Conservation (phyloP, 2,888 invertebrate species). For the Drosophila glabriapex region DNA sequence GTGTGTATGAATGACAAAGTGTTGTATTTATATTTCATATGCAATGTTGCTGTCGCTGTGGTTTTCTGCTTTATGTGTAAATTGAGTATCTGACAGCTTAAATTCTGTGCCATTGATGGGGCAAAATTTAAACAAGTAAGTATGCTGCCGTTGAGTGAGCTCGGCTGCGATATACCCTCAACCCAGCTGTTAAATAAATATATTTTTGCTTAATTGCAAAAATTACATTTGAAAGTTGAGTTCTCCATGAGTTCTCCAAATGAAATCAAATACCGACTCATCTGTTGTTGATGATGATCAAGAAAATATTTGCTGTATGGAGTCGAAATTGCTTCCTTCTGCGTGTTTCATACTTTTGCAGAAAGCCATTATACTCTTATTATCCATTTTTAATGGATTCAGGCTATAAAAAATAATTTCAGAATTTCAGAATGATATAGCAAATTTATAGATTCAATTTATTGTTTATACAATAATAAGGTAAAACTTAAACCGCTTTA, state of each 20-base stretch:
- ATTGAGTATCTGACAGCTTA: constrained; percentile 19
- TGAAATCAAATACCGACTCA: neutral
- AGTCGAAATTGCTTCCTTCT: neutral
- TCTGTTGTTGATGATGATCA: neutral
- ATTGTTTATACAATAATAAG: neutral
- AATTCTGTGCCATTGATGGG: constrained; percentile 17
- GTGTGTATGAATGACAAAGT: constrained; percentile 11
- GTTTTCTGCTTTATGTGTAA: constrained; percentile 26
- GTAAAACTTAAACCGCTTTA: neutral
- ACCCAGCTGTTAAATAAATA: neutral
- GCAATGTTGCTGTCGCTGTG: constrained; percentile 27
- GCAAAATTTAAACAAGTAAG: neutral
- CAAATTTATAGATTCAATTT: neutral
- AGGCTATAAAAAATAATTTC: neutral
- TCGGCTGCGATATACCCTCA: neutral
- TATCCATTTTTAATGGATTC: neutral
- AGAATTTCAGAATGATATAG: neutral
- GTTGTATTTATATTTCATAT: constrained; percentile 40
- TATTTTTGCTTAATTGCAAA: neutral
- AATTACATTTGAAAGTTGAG: neutral
- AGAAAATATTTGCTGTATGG: neutral
- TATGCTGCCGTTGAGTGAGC: neutral
- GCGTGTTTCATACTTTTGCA: neutral
- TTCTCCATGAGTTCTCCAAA: neutral
- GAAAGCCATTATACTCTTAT: neutral